A percentile compares a stretch with the other conserved stretches of the same genome.
Conservation (phyloP, 2,797 vertebrate genomes). For the Margarornis squamiger region DNA sequence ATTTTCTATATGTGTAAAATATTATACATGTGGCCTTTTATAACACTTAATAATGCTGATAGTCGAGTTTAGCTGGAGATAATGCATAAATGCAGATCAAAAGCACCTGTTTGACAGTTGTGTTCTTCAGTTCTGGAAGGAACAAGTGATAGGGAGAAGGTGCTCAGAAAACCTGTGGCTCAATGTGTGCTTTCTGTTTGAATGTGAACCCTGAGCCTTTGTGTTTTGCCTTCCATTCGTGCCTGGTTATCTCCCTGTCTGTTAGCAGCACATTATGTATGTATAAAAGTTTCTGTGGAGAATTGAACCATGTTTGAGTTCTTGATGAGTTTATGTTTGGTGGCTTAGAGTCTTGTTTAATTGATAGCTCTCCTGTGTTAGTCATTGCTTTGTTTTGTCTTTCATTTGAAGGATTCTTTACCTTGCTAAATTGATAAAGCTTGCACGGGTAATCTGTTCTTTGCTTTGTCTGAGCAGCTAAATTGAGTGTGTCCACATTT, state of each 20-base stretch:
- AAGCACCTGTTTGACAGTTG: not conserved
- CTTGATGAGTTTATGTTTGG: not conserved
- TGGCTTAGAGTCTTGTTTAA: not conserved
- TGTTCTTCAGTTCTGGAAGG: not conserved
- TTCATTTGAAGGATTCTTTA: not conserved
- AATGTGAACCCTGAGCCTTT: not conserved
- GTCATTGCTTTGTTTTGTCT: not conserved
- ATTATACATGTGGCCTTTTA: not conserved
- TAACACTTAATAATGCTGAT: not conserved
- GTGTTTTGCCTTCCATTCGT: not conserved
- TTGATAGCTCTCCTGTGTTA: not conserved
- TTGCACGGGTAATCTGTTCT: slow-evolving; percentile 16
- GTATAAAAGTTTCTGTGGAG: not conserved
- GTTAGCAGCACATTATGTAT: not conserved
- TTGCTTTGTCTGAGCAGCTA: not conserved
- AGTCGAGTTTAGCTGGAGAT: not conserved
- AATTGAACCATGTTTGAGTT: not conserved
- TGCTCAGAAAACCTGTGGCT: not conserved
- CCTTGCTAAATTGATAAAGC: slow-evolving; percentile 20
- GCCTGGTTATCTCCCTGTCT: not conserved
- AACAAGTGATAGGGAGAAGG: not conserved
- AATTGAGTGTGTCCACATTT: slow-evolving; percentile 35
- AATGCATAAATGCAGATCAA: not conserved
- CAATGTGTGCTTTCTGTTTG: not conserved
- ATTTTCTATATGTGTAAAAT: not conserved